Conservation (phyloP, 2,888 invertebrate genomes). For the Bombylius major region DNA sequence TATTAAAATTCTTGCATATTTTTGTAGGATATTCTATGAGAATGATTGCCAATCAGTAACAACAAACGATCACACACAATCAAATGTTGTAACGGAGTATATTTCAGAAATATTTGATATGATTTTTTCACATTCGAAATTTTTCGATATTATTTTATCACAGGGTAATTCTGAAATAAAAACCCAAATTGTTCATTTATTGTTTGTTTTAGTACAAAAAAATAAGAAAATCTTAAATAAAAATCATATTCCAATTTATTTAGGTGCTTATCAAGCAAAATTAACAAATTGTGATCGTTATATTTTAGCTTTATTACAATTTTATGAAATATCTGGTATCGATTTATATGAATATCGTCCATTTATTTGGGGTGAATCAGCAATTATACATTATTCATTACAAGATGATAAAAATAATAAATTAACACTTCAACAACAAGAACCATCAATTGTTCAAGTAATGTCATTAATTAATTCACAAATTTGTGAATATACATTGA, state of each 20-base stretch:
- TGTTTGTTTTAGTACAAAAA: slow-evolving; percentile 48
- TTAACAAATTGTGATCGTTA: slow-evolving; percentile 55
- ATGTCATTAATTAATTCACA: slow-evolving; percentile 56
- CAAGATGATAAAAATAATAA: slow-evolving; percentile 33
- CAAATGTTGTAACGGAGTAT: background rate
- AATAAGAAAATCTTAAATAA: slow-evolving; percentile 49
- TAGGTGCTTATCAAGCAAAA: slow-evolving; percentile 68
- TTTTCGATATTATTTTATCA: slow-evolving; percentile 54
- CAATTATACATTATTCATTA: slow-evolving; percentile 63
- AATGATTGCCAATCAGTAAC: slow-evolving; percentile 25
- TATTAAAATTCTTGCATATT: slow-evolving; percentile 42
- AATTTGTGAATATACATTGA: slow-evolving; percentile 51
- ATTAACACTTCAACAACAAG: slow-evolving; percentile 46
- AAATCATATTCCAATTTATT: slow-evolving; percentile 59
- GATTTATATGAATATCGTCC: slow-evolving; percentile 58
- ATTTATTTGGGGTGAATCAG: slow-evolving; percentile 72
- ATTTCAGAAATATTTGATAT: slow-evolving; percentile 50
- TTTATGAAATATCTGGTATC: slow-evolving; percentile 55
- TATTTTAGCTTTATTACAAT: slow-evolving; percentile 51
- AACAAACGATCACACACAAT: background rate
- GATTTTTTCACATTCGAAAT: slow-evolving; percentile 65
- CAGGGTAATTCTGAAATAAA: slow-evolving; percentile 38
- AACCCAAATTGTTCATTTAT: slow-evolving; percentile 50
- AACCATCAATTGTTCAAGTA: slow-evolving; percentile 59
- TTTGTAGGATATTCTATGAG: slow-evolving; percentile 45